Percentiles rank a stretch among this genome's conserved stretches.
phyloP scores from a whole-genome alignment of 2,888 invertebrate genomes.

The Plemyria rubiginata region DNA sequence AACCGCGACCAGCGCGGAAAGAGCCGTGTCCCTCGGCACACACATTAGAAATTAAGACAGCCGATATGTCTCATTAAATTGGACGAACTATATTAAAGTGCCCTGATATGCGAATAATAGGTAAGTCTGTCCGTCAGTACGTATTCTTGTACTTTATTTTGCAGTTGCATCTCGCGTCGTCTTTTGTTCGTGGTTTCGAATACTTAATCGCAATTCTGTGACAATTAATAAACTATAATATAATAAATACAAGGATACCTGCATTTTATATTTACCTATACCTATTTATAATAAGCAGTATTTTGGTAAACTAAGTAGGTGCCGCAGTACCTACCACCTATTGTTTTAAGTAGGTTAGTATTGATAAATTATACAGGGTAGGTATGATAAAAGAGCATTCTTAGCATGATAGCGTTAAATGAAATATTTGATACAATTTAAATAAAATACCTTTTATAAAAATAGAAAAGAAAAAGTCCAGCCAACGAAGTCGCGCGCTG shows the following conservation, averaged over 20 bases:
- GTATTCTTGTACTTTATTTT: slow-evolving; percentile 35
- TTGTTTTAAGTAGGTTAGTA: too few species aligned
- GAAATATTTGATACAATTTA: not conserved
- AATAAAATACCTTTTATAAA: slow-evolving; percentile 76
- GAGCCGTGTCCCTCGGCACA: slow-evolving; percentile 51
- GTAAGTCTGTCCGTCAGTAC: slow-evolving; percentile 66
- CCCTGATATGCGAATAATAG: slow-evolving; percentile 81
- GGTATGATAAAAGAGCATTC: too few species aligned
- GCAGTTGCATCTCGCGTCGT: slow-evolving; percentile 23
- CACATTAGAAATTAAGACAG: slow-evolving; percentile 45
- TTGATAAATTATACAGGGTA: too few species aligned
- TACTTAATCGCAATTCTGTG: slow-evolving; percentile 16
- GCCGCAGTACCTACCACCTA: too few species aligned
- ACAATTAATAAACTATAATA: too few species aligned
- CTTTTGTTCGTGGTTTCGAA: slow-evolving; percentile 14
- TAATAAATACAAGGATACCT: too few species aligned
- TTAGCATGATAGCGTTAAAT: too few species aligned
- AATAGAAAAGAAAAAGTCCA: slow-evolving; percentile 74
- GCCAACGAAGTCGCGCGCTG: slow-evolving; percentile 79
- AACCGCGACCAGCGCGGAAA: slow-evolving; percentile 57
- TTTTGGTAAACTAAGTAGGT: too few species aligned
- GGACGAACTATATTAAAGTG: slow-evolving; percentile 77
- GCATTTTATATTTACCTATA: too few species aligned
- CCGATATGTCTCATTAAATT: slow-evolving; percentile 65
- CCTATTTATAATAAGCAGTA: too few species aligned